phyloP scores from a whole-genome alignment of 1,140 invertebrate genomes.

The Thalassaphorura encarpata region DNA sequence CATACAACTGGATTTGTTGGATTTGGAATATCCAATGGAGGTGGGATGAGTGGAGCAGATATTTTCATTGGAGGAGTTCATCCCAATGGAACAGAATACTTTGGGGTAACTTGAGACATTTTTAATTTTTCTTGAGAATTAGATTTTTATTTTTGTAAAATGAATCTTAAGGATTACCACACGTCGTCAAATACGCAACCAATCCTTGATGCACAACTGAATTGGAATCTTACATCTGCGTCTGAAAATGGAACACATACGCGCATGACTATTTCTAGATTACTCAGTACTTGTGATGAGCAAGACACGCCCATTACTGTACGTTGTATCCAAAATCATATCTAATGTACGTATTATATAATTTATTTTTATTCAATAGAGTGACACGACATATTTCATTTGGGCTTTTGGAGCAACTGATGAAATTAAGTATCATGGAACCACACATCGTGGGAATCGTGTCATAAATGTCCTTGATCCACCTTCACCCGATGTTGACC shows the following conservation, averaged over 20 bases:
- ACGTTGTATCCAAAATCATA: neutral
- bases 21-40: neutral
- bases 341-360: neutral
- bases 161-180: neutral
- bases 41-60: neutral
- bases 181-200: neutral
- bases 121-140: neutral
- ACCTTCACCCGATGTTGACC: neutral
- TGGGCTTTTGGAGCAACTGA: constrained; percentile 11
- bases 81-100: neutral
- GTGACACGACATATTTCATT: constrained; percentile 4
- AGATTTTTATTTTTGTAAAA: neutral
- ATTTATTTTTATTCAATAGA: neutral
- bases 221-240: neutral
- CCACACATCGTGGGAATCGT: neutral
- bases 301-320: constrained; percentile 2
- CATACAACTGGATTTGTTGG: neutral
- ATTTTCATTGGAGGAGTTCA: neutral
- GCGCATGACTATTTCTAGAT: neutral
- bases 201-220: neutral
- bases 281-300: constrained; percentile 1
- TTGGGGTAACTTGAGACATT: neutral
- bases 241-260: neutral
- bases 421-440: constrained; percentile 4
- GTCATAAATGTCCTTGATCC: neutral